Evolutionary conservation across 2,113 vertebrate genomes (phyloP), one percentile per base, ranked within the genome.

Genomic region (Spea multiplicata): DNA sequence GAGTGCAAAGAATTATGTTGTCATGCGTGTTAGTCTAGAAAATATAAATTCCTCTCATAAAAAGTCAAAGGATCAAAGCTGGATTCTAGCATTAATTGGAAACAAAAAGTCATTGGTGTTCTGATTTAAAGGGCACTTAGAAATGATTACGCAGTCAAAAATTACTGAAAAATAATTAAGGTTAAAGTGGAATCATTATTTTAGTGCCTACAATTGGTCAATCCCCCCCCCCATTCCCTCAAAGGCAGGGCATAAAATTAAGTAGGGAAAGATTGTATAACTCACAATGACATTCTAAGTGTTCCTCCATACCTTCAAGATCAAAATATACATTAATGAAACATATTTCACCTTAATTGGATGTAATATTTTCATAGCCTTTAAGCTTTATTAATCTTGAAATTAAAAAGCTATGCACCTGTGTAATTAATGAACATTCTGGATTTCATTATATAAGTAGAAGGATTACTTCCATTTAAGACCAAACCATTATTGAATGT

Each of bases 1-100:
- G 80, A 89, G 74, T 84, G 85, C 86, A 86, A 76, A 89, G 81
- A 91, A 91, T 84, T 89, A 91, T 88, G 86, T 89, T 90, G 88
- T 89, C 88, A 90, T 89, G 84, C 82, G 82, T 88, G 87, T 90
- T 91, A 91, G 84, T 85, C 82, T 88, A 85, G 85, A 87, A 91
- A 91, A 90, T 89, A 91, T 86, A 89, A 91, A 90, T 90, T 89
- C 75, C 86, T 88, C 83, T 80, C 83, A 87, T 89, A 86, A 91
- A 89, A 88, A 87, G 85, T 86, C 85, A 87, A 89, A 85, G 76
- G 85, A 90, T 90, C 85, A 91, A 90, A 90, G 84, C 78, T 84
- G 81, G 78, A 88, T 91, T 91, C 89, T 87, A 88, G 84, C 87
- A 72, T 89, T 89, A 91, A 88, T 89, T 89, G 86, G 86, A 88